Base-by-base conservation (phyloP, 2,888 invertebrate genomes). In the Trissoscelio sp. region DNA sequence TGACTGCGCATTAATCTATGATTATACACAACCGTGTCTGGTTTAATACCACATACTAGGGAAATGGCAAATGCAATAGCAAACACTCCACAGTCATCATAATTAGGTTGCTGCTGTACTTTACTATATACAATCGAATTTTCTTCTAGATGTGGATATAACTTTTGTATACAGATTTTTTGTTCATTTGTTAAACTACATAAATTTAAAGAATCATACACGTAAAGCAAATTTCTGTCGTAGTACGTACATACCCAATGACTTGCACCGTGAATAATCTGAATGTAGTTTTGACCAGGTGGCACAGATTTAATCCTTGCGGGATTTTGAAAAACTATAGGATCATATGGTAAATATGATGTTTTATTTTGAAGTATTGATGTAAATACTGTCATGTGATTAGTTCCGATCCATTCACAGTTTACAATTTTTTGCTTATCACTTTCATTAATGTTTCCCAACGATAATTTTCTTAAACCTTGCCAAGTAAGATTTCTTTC, bases 21-120 rank as follows among this genome's bases (percentile, higher is more conserved):
- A 12, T 42, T 34, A 7, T 69, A 69, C n/a, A 7, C 42, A 6
- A 55, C 16, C 3, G 55, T 44, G 11, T 28, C 31, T 44, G 67
- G 55, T 14, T 69, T 42, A n/a, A 28, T 11, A 5, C 34, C 67
- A 3, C 4, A 44, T 7, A 69, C 12, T 31, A 69, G 2, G 1
- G 67, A 55, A 28, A 18, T 18, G 31, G 67, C 55, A 42, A 69
- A 69, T n/a, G 67, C 67, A 31, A 55, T 69, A 3, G 67, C 67
- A 44, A 69, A 69, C 42, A 69, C 44, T 42, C 55, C 55, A 55
- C 67, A 69, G 20, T 69, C 67, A 18, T 11, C 12, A 16, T 4
- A 24, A 16, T 67, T 67, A 16, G 39, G 31, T 42, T 67, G 53
- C 16, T 67, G 53, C 18, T 67, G 66, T 12, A 67, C 66, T 53